Base-by-base conservation (phyloP, 2,113 vertebrate genomes). In the Chaenocephalus aceratus region DNA sequence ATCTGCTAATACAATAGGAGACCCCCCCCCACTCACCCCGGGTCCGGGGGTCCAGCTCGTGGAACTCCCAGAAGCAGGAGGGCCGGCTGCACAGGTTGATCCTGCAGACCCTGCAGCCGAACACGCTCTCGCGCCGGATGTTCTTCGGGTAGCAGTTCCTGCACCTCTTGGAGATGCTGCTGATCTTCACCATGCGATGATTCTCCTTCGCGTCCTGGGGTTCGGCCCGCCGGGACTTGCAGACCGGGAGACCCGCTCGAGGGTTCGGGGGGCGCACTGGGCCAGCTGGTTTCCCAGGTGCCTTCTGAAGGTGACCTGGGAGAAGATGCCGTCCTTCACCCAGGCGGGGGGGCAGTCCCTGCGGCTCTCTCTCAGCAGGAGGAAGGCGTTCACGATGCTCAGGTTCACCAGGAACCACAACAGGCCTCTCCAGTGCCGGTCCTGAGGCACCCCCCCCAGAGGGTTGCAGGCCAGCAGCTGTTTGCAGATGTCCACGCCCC, bases 321-420 rank as follows among this genome's bases (percentile, higher is more conserved):
- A 91, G 52, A 96, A 95, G 11, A 94, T 93, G 2, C 94, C 93
- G 0, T 91, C 92, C 1, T 54, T 18, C 12, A 69, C 66, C 66
- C 66, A 69, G n/a, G 13, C 3, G 0, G 95, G 95, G 0, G 95
- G 95, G 86, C 77, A 92, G 10, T 93, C 91, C 63, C 91, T 94
- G 53, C 94, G 92, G 65, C 88, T 94, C 79, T 96, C 95, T 3
- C 95, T 88, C 21, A 96, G 88, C 12, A 95, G 44, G 0, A 96
- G 95, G 84, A 96, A 96, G 65, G 95, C 91, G n/a, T 96, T 95
- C 41, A 95, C 93, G 0, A 96, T 81, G 70, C 94, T 94, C 51
- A 95, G 73, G 88, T 96, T 96, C 11, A 96, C 76, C 61, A 95
- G 79, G 8, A 95, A 94, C 94, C 95, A 95, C 81, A 96, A 94